Percentiles rank a stretch among this genome's conserved stretches.
Conservation (phyloP, 2,888 invertebrate genomes). For the Microdon myrmicae region DNA sequence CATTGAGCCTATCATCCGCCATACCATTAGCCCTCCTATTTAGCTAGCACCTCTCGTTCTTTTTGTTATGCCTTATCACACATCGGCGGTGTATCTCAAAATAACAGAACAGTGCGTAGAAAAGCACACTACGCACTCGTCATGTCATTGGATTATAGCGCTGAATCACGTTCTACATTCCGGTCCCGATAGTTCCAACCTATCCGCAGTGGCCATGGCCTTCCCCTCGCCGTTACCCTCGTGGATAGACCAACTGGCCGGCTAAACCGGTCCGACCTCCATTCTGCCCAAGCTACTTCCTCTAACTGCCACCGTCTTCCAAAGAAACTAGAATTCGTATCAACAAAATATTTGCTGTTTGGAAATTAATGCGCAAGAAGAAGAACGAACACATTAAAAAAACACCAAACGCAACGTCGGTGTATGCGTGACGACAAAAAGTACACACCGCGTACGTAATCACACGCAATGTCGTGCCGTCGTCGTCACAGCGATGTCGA, state of each 20-base stretch:
- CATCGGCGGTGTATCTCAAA: conserved; percentile 6
- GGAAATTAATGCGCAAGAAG: too few relatives aligned
- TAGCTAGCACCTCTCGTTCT: too few relatives aligned
- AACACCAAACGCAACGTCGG: conserved; percentile 12
- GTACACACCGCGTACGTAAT: conserved; percentile 4
- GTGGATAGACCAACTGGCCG: too few relatives aligned
- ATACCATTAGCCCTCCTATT: too few relatives aligned
- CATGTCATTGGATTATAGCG: conserved; percentile 21
- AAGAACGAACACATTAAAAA: too few relatives aligned
- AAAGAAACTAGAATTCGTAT: too few relatives aligned
- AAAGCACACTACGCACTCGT: conserved; percentile 4
- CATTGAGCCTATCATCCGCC: too few relatives aligned
- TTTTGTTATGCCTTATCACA: neutral
- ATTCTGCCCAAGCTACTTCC: too few relatives aligned
- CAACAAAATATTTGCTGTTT: too few relatives aligned
- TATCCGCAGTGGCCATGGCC: neutral
- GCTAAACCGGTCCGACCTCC: neutral
- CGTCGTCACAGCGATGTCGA: neutral
- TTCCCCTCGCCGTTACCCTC: conserved; percentile 1
- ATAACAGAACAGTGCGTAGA: conserved; percentile 29
- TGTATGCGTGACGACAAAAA: conserved; percentile 11
- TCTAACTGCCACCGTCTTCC: too few relatives aligned
- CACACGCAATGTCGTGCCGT: conserved; percentile 10
- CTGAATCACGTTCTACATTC: conserved; percentile 20
- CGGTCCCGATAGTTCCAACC: neutral